Evolutionary conservation across 2,797 vertebrate genomes (phyloP).

Genomic region (Chloroceryle amazona): DNA sequence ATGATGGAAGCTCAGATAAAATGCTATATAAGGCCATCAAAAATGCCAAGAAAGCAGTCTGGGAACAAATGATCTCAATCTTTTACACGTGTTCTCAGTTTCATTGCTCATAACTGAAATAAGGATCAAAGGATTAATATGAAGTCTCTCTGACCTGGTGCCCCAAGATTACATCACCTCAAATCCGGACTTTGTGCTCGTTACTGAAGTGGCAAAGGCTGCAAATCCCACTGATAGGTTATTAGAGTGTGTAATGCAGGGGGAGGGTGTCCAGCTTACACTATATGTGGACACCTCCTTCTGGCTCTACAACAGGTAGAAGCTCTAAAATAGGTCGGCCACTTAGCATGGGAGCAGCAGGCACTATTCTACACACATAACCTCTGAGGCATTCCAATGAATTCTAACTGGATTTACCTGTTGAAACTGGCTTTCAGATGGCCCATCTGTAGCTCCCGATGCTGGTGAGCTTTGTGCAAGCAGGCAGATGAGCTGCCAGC

Average conservation of each 20-base stretch:
- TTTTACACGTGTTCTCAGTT: not conserved
- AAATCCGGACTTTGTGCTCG: conserved; percentile 13
- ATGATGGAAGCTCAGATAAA: not conserved
- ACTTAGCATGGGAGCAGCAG: not conserved
- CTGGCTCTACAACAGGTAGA: not conserved
- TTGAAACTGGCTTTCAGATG: not conserved
- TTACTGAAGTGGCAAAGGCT: conserved; percentile 33
- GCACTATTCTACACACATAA: too few species aligned
- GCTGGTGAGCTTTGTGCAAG: not conserved
- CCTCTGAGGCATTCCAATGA: not conserved
- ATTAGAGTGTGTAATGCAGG: not conserved
- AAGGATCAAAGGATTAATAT: conserved; percentile 37
- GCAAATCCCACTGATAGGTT: not conserved
- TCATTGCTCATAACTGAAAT: conserved; percentile 4
- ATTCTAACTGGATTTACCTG: not conserved
- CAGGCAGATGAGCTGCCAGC: not conserved
- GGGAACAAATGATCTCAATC: not conserved
- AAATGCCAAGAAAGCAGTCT: not conserved
- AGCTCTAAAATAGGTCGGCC: not conserved
- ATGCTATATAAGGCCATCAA: not conserved
- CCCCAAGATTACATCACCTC: conserved; percentile 30
- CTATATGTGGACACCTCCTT: not conserved
- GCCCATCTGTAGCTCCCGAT: not conserved
- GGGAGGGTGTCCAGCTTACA: not conserved
- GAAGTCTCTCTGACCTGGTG: conserved; percentile 26